Evolutionary conservation across 2,797 vertebrate species (phyloP).

Genomic region (Myotis pilosus): DNA sequence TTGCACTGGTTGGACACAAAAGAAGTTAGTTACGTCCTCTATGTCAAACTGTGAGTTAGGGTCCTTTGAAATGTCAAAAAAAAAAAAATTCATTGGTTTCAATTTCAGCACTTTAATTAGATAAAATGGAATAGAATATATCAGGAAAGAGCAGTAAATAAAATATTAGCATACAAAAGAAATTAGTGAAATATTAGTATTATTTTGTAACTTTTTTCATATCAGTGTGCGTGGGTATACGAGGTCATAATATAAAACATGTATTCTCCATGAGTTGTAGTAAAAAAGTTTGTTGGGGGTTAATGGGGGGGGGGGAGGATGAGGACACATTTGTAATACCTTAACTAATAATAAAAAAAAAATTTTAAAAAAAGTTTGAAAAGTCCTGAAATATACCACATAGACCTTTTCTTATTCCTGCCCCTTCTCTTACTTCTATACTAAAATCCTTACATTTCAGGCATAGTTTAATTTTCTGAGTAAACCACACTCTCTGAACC

Average conservation of each 20-base stretch:
- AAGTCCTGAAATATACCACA: not conserved
- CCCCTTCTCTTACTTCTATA: not conserved
- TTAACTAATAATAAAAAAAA: too few relatives aligned
- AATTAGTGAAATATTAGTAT: not conserved
- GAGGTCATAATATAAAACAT: not conserved
- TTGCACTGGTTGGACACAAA: not conserved
- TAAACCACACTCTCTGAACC: not conserved
- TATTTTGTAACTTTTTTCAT: not conserved
- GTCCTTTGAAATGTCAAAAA: not conserved
- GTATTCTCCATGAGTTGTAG: too few relatives aligned
- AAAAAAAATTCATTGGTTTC: not conserved
- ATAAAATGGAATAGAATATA: not conserved
- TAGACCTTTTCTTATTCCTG: not conserved
- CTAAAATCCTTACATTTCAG: not conserved
- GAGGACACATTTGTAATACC: too few relatives aligned
- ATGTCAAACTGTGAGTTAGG: not conserved
- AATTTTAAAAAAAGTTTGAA: not conserved
- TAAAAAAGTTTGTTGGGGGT: too few relatives aligned
- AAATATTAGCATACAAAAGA: not conserved
- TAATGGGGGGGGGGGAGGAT: too few relatives aligned
- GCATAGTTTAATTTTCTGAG: not conserved
- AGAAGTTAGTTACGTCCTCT: not conserved
- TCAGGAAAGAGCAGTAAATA: not conserved
- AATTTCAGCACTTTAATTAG: not conserved
- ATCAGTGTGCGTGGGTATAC: not conserved